Percentiles rank a stretch among this genome's conserved stretches.
These are phyloP conservation scores for Oncopodura yosiiana DNA, from an alignment of 1,140 invertebrate species.

Conservation along the genomic window DNA sequence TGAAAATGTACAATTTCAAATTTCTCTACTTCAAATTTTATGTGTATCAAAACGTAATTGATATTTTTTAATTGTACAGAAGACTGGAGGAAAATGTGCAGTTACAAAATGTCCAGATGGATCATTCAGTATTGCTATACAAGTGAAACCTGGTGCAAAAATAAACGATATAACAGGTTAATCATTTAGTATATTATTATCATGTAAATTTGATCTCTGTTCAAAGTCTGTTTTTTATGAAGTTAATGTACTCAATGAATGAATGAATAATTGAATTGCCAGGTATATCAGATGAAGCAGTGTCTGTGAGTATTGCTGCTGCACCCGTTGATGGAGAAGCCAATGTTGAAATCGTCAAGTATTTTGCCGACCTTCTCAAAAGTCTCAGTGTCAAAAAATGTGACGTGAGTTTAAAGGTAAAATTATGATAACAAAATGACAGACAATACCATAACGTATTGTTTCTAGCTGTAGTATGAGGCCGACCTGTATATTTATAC, in stretches of 20 bases:
- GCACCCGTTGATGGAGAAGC: conserved; percentile 69
- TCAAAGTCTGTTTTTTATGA: conserved; percentile 10
- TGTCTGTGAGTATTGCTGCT: conserved; percentile 61
- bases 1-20: neutral
- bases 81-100: conserved; percentile 37
- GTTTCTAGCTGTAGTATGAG: neutral
- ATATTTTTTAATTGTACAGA: neutral
- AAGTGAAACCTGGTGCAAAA: conserved; percentile 68
- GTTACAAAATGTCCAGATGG: conserved; percentile 50
- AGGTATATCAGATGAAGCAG: conserved; percentile 41
- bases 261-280: conserved; percentile 35
- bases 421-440: conserved; percentile 9
- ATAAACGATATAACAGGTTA: conserved; percentile 57
- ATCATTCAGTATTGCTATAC: conserved; percentile 53
- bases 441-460: neutral
- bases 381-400: conserved; percentile 59
- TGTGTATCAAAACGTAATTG: neutral
- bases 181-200: conserved; percentile 8
- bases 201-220: conserved; percentile 14
- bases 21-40: neutral
- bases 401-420: conserved; percentile 54
- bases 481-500: no score
- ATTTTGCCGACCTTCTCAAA: conserved; percentile 53
- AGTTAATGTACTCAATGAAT: conserved; percentile 44
- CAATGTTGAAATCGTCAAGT: conserved; percentile 63